Evolutionary conservation across 2,113 vertebrate species (phyloP), one percentile per base, ranked within the genome.

Genomic region (Nicator chloris): DNA sequence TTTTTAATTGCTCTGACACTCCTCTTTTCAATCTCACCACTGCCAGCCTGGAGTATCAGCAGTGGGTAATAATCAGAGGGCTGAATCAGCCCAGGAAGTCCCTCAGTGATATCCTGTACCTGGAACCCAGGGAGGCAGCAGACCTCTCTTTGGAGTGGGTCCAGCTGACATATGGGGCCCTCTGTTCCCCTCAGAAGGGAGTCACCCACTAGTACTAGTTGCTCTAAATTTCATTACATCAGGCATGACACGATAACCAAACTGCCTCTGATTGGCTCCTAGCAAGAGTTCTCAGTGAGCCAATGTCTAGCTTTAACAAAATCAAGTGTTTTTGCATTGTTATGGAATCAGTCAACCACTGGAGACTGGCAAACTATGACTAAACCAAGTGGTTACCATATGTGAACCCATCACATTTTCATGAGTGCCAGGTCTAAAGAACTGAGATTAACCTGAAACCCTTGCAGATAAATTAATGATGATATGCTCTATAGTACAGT

Each of bases 141-240:
- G 6, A 63, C 7, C 5, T 40, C 17, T 5, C 13, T 50, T 16
- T 21, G 13, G 30, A 16, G 27, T 50, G 30, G 35, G 23, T 33
- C 35, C 2, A 6, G 30, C 10, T 0, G 1, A 40, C 13, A 13
- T 16, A 40, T 6, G 4, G 14, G 14, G 17, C 13, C 10, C 17
- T 21, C 13, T 39, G 35, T 14, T 61, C 35, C 49, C 17, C 17
- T 50, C 37, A 63, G 23, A 27, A 78, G 10, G 17, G 11, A n/a
- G 14, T 51, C 23, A 78, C 23, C 3, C 30, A 11, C 20, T 37
- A 21, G 18, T 35, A 22, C 4, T 20, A 42, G 9, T 30, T 66
- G 20, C 16, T 63, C 6, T 59, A 39, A 66, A 47, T 70, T 69
- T 70, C 56, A 23, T 81, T 30, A 31, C 18, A 69, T 66, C 39